Percentiles rank a stretch among this genome's conserved stretches.
Conservation (phyloP, 92 coral and sea anemone species). For the Hydrozoanthus gracilis region DNA sequence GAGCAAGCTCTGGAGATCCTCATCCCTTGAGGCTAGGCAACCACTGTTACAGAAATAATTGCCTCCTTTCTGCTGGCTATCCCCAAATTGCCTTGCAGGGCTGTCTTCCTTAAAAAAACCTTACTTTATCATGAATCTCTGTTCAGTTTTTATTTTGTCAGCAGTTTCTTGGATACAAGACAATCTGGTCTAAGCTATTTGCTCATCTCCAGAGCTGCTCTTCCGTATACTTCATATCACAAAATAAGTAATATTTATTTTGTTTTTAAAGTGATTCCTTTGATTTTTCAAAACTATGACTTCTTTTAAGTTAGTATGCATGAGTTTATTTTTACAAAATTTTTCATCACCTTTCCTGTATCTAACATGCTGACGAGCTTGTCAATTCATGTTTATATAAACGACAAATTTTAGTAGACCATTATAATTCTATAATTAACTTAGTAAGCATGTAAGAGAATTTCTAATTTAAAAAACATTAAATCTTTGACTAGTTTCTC, state of each 20-base stretch:
- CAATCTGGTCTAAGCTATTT: constrained; percentile 43
- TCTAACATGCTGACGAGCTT: not conserved
- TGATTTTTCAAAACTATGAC: not conserved
- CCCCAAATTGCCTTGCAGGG: constrained; percentile 53
- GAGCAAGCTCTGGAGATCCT: constrained; percentile 47
- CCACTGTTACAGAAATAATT: constrained; percentile 55
- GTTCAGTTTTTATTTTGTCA: constrained; percentile 7
- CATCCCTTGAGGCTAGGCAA: constrained; percentile 16
- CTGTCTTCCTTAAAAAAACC: constrained; percentile 63
- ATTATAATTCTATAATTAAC: not conserved
- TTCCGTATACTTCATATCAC: no score
- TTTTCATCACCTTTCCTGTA: not conserved
- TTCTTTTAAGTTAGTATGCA: not conserved
- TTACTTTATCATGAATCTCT: not conserved
- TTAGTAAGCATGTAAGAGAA: not conserved
- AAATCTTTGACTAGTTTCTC: not conserved
- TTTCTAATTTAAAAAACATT: not conserved
- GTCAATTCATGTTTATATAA: not conserved
- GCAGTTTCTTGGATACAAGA: constrained; percentile 39
- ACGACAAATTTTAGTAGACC: not conserved
- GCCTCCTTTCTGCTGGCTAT: constrained; percentile 65
- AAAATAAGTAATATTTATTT: no score
- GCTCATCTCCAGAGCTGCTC: constrained; percentile 63
- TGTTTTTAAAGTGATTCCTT: no score
- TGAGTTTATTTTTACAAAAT: not conserved